Evolutionary conservation across 1,140 invertebrate genomes (phyloP).

Genomic region (Zaprionus inermis): DNA sequence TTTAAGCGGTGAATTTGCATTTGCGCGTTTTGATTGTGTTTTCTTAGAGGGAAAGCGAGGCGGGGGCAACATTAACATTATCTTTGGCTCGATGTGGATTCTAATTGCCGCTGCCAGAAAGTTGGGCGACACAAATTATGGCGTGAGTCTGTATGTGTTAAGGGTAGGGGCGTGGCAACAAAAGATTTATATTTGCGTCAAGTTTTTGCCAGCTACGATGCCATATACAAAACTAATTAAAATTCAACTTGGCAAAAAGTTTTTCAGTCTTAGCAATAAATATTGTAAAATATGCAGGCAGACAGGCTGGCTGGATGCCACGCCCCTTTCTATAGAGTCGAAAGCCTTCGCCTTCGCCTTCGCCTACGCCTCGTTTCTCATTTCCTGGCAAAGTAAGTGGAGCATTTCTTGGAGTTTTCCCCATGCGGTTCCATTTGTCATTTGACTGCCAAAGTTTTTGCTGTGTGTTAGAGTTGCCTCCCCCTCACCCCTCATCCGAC

Average conservation of each 20-base stretch:
- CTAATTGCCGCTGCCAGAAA: slow-evolving; percentile 67
- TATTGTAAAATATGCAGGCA: slow-evolving; percentile 75
- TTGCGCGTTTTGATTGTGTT: slow-evolving; percentile 49
- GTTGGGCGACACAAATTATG: slow-evolving; percentile 56
- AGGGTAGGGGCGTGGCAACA: slow-evolving; percentile 25
- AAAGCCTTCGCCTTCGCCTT: slow-evolving; percentile 10
- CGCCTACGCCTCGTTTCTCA: slow-evolving; percentile 47
- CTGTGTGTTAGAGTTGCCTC: slow-evolving; percentile 42
- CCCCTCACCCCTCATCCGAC: not conserved
- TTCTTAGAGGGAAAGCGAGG: not conserved
- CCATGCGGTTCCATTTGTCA: slow-evolving; percentile 78
- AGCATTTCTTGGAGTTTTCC: slow-evolving; percentile 56
- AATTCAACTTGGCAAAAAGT: slow-evolving; percentile 82
- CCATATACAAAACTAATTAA: slow-evolving; percentile 81
- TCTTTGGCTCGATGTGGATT: slow-evolving; percentile 40
- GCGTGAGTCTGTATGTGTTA: slow-evolving; percentile 11
- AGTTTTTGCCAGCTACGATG: slow-evolving; percentile 50
- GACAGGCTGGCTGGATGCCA: slow-evolving; percentile 19
- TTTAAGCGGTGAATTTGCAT: slow-evolving; percentile 63
- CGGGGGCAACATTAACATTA: slow-evolving; percentile 41
- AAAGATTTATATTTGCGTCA: slow-evolving; percentile 64
- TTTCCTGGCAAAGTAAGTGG: slow-evolving; percentile 59
- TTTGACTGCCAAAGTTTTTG: slow-evolving; percentile 77
- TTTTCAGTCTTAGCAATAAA: slow-evolving; percentile 77
- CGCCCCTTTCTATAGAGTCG: not conserved